Base-by-base conservation (phyloP, 1,140 invertebrate species). In the Tetragnatha versicolor region DNA sequence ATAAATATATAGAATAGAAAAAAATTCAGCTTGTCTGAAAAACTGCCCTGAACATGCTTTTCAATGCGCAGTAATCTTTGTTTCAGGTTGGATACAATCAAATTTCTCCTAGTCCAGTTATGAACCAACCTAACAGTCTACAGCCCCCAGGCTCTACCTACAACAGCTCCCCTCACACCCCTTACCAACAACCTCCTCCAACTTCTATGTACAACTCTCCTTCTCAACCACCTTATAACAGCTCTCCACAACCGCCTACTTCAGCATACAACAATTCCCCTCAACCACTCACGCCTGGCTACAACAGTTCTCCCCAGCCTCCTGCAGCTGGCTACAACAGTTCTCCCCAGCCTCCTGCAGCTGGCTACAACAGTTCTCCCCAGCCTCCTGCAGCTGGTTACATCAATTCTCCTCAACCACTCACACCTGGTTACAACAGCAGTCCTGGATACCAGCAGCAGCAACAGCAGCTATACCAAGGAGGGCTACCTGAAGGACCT, bases 51-150 rank as follows among this genome's bases (percentile, higher is more conserved):
- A n/a, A n/a, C n/a, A n/a, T n/a, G n/a, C n/a, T n/a, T n/a, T n/a
- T n/a, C n/a, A n/a, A n/a, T n/a, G n/a, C n/a, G n/a, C n/a, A n/a
- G n/a, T n/a, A n/a, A n/a, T 47, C 61, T 42, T 60, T 33, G 22
- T 22, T 55, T 0, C 33, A 69, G 76, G 65, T 79, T 58, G 65
- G 76, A 10, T 68, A 68, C 49, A 79, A 79, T n/a, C 63, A 68
- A 33, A 29, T 25, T 55, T 78, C 63, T 78, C 45, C 31, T 60
- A 69, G 63, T 69, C 65, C 63, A 58, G 25, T 77, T 10, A 42
- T 61, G 7, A 73, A 25, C 37, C 72, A 75, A 58, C 72, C 72
- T 22, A 45, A 37, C 22, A 45, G 4, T 33, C 39, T 73, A 27
- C 68, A 70, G 31, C 68, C 68, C 10, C 65, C 65, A 31, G 31